Evolutionary conservation across 2,888 invertebrate species (phyloP), one percentile per base, ranked within the genome.

Genomic region (Thysanoteuthis rhombus): DNA sequence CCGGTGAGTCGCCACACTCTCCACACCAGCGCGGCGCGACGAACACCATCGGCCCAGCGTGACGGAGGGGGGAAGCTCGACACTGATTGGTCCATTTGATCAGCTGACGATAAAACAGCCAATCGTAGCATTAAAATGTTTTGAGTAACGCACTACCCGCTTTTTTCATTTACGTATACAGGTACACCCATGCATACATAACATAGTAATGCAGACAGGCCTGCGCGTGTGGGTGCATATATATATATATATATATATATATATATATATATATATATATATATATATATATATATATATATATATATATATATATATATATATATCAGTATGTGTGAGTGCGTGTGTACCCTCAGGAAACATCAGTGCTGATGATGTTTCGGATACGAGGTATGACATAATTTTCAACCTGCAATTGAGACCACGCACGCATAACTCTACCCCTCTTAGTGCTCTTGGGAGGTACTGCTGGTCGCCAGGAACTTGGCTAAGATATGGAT

Each of bases 281-380:
- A 90, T 39, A 90, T 90, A 90, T 90, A 90, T 90, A 90, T 90
- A 90, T 90, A 90, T 90, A 90, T 90, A 39, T 90, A 90, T 90
- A 90, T 90, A 90, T 90, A 90, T 90, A 38, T 90, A 90, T 90
- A 90, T 90, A 38, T 90, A 90, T 90, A 38, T 90, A 90, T 19
- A n/a, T 52, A 28, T 28, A 16, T 42, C 16, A 42, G 4, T n/a
- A n/a, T n/a, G n/a, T n/a, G n/a, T n/a, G n/a, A n/a, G n/a, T n/a
- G n/a, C n/a, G n/a, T n/a, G n/a, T n/a, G n/a, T n/a, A n/a, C n/a
- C n/a, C n/a, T n/a, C n/a, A n/a, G n/a, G n/a, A n/a, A n/a, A n/a
- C n/a, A n/a, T n/a, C n/a, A n/a, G n/a, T n/a, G n/a, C n/a, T n/a
- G n/a, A n/a, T n/a, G n/a, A n/a, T n/a, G n/a, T n/a, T n/a, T n/a